These are phyloP conservation scores for Meloe dianella DNA, from an alignment of 2,888 invertebrate species.

Conservation along the genomic window DNA sequence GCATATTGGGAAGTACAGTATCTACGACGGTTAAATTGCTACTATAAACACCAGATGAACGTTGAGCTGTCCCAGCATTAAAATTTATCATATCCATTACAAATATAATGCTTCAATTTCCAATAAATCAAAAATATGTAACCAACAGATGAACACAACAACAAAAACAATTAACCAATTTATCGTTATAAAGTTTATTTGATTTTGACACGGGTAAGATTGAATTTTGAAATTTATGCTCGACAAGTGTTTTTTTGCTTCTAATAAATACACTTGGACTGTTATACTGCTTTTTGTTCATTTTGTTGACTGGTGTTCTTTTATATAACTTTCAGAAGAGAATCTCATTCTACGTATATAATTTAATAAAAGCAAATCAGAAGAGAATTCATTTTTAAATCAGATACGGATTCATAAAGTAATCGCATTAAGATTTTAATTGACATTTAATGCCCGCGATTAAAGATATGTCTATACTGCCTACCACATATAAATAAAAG, in stretches of 20 bases:
- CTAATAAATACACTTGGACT: conserved; percentile 34
- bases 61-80: conserved; percentile 59
- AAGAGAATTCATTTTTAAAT: too few relatives aligned
- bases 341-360: conserved; percentile 33
- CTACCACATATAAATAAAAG: too few relatives aligned
- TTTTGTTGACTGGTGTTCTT: conserved; percentile 19
- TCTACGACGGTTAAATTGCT: conserved; percentile 83
- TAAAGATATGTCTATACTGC: too few relatives aligned
- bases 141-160: conserved; percentile 62
- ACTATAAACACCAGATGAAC: conserved; percentile 53
- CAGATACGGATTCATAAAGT: too few relatives aligned
- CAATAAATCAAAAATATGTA: conserved; percentile 15
- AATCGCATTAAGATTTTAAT: too few relatives aligned
- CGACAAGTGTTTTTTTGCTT: too few relatives aligned
- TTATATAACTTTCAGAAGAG: conserved; percentile 34
- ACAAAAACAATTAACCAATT: conserved; percentile 12
- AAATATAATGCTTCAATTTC: conserved; percentile 56
- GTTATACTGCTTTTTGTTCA: conserved; percentile 36
- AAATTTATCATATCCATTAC: conserved; percentile 62
- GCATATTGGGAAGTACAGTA: conserved; percentile 77
- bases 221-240: not conserved
- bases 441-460: too few relatives aligned
- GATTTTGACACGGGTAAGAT: not conserved
- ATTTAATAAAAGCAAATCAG: conserved; percentile 42
- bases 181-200: not conserved